These are phyloP conservation scores for Lytechinus variegatus DNA, from an alignment of 35 echinoderm and acorn worm genomes.

Conservation along the genomic window DNA sequence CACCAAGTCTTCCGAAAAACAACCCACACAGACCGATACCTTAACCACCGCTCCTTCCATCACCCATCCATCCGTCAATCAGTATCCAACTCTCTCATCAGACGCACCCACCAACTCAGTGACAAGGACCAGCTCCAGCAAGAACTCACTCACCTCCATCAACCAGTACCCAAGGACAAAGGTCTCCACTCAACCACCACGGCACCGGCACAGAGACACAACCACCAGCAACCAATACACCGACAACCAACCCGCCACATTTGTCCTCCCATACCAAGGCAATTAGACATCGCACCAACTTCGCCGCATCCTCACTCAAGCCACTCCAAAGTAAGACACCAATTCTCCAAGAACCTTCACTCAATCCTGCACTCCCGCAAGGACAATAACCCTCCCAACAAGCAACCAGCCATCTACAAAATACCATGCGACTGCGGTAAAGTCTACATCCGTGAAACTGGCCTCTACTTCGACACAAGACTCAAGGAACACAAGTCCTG, in stretches of 20 bases:
- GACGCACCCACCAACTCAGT: conserved; percentile 26
- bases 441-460: too few species aligned
- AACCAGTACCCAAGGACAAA: conserved; percentile 11
- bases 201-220: not conserved
- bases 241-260: not conserved
- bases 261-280: too few species aligned
- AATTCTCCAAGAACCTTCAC: too few species aligned
- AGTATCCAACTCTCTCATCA: conserved; percentile 36
- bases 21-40: conserved; percentile 25
- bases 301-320: too few species aligned
- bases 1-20: not conserved
- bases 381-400: too few species aligned
- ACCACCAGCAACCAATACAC: not conserved
- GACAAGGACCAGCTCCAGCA: not conserved
- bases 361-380: too few species aligned
- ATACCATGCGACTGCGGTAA: too few species aligned
- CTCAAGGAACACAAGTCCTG: too few species aligned
- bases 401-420: too few species aligned
- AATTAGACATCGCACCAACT: too few species aligned
- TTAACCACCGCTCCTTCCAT: conserved; percentile 9
- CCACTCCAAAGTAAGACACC: too few species aligned
- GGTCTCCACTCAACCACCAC: not conserved
- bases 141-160: conserved; percentile 48
- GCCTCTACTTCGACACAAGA: too few species aligned
- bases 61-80: conserved; percentile 24